Base-by-base conservation (phyloP, 35 echinoderm and acorn worm genomes). In the Hemicentrotus pulcherrimus region DNA sequence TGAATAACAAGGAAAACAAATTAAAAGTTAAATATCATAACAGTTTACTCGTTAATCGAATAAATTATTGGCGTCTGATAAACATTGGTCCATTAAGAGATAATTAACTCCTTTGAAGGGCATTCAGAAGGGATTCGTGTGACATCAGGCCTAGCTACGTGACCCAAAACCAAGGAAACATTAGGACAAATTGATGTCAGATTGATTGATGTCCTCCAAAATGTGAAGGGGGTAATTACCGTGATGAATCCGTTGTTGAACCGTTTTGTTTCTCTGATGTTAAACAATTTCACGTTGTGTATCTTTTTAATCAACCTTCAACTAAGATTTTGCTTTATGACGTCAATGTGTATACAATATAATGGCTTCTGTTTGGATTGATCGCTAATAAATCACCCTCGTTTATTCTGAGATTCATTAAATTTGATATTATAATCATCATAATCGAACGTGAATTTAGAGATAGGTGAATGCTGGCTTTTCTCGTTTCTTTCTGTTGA, bases 341-440 rank as follows among this genome's bases (percentile, higher is more conserved):
- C 88, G 88, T 90, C 88, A 90, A 90, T 90, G 88, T 90, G 88
- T 90, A 32, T 16, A 90, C 32, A 90, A 88, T 32, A 85, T 86
- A 47, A 47, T 33, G 46, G 88, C 32, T 90, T 47, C 46, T 47
- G 6, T 45, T 90, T 90, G 32, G 46, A 90, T 90, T 90, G 32
- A 90, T 28, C n/a, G 88, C 46, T 90, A 90, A 90, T 90, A 13
- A 90, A 90, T 90, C 46, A 90, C 31, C 31, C 46, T 90, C 9
- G 19, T 46, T 90, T 90, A 47, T 45, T n/a, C 65, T 78, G 65
- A 78, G 19, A 28, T 78, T 78, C 28, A 78, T 78, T 78, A n/a
- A 78, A 78, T 78, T 78, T n/a, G 5, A 5, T 78, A 78, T 78
- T 78, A 78, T 28, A 78, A 78, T n/a, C 65, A 78, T 78, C 28